These are phyloP conservation scores for Dione juno DNA, from an alignment of 2,888 invertebrate genomes.

Conservation along the genomic window DNA sequence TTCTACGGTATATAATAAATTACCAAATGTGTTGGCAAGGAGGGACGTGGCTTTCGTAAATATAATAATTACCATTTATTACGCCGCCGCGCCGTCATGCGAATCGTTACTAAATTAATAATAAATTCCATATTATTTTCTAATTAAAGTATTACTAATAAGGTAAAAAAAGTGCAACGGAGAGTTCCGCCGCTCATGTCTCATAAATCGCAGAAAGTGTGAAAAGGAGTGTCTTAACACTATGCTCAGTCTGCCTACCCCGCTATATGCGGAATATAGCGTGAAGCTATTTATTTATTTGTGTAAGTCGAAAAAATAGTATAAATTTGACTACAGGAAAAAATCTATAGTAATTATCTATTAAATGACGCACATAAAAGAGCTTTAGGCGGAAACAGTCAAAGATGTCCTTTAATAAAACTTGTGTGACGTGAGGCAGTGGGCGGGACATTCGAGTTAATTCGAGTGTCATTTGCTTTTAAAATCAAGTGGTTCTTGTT, in stretches of 20 bases:
- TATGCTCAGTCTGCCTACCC: too few species aligned
- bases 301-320: too few species aligned
- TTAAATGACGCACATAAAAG: slow-evolving; percentile 11
- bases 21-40: slow-evolving; percentile 24
- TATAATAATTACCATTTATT: slow-evolving; percentile 4
- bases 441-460: slow-evolving; percentile 24
- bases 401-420: slow-evolving; percentile 16
- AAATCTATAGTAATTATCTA: neutral
- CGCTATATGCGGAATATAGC: too few species aligned
- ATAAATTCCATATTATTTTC: neutral
- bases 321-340: neutral
- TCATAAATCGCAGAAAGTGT: too few species aligned
- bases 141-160: too few species aligned
- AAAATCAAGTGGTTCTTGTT: neutral
- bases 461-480: neutral
- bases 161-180: too few species aligned
- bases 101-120: neutral
- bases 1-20: slow-evolving; percentile 5
- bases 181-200: too few species aligned
- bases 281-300: too few species aligned
- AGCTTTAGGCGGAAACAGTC: slow-evolving; percentile 4
- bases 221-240: too few species aligned
- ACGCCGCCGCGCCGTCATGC: neutral
- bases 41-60: neutral
- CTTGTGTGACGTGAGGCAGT: slow-evolving; percentile 14